Base-by-base conservation (phyloP, 64 coral and sea anemone species). In the Cladopsammia gracilis region DNA sequence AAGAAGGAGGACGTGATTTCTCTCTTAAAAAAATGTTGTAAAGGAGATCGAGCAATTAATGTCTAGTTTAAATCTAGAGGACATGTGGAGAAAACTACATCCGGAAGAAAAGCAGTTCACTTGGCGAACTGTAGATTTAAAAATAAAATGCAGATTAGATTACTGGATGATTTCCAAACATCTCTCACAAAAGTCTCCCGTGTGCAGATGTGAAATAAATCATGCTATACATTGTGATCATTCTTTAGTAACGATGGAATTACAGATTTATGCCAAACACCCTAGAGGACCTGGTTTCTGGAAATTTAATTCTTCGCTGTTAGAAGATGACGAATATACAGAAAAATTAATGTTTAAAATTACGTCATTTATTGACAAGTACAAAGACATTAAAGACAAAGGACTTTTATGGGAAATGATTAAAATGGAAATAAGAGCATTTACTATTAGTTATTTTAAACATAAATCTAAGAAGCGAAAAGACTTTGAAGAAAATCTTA, bases 71-170 rank as follows among this genome's bases (percentile, higher is more conserved):
- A 20, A 69, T 69, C 9, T 69, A 69, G 65, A 69, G 23, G 65
- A 69, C 23, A 20, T 69, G 4, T 69, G 65, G 65, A 69, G 65
- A 69, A 69, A 69, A 69, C 65, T 69, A 69, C 19, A 69, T 25
- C 65, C 65, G 23, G 23, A 69, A 4, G 20, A 69, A 0, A 69
- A 69, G 23, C 65, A 69, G 65, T 69, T 69, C 23, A 69, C 65
- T 9, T 69, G 23, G 65, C 65, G 20, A 69, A 24, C 20, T 2
- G 4, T 4, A 6, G 65, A 69, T 69, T 20, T 22, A 69, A 69
- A 69, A 69, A 69, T 69, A 6, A 69, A 69, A 69, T 69, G 65
- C 65, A 69, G 65, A 69, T 69, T 69, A 69, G 65, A 69, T 20
- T 69, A 69, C 22, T 69, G 65, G 23, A 6, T 23, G 9, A 20